Evolutionary conservation across 2,113 vertebrate genomes (phyloP), one percentile per base, ranked within the genome.

Genomic region (Embiotoca jacksoni): DNA sequence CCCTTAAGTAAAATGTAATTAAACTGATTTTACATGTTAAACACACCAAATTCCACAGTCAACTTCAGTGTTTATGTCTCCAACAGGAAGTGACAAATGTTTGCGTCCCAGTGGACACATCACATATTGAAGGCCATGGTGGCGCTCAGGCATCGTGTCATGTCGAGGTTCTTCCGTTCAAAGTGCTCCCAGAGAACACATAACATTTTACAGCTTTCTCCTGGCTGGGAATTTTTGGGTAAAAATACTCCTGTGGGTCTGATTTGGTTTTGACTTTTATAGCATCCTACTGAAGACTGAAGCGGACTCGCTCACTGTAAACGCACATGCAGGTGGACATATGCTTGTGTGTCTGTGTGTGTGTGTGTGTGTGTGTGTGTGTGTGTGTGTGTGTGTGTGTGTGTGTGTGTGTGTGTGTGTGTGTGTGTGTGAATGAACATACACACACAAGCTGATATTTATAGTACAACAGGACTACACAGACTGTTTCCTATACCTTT

Each of bases 131-230:
- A 13, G 62, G 74, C 68, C 44, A 39, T 77, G 75, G 58, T 60
- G 16, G 47, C 82, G 83, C 75, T 84, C 72, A 53, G 47, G 80
- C 83, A 50, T 78, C 76, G n/a, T 78, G 81, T 84, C 63, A 72
- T 82, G 89, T 83, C 46, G 35, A 83, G 84, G 82, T 80, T 88
- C 71, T 73, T 89, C 67, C 32, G 59, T 73, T 89, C 77, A 55
- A 76, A 80, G 84, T 80, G 83, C 88, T 94, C 92, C 92, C 88
- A 46, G 9, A 53, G 88, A 92, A 66, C 91, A 58, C 84, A 86
- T 89, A 88, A 94, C 78, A 37, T 77, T 93, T 93, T 84, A 92
- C 79, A 75, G 67, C 82, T 53, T 88, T 87, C 86, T 90, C 84
- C 92, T 85, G 88, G 82, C 72, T 91, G 77, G 89, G 89, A 84